These are phyloP conservation scores for Mnemiopsis leidyi DNA, from an alignment of 37 sponge, comb jelly and placozoan species.

Conservation along the genomic window DNA sequence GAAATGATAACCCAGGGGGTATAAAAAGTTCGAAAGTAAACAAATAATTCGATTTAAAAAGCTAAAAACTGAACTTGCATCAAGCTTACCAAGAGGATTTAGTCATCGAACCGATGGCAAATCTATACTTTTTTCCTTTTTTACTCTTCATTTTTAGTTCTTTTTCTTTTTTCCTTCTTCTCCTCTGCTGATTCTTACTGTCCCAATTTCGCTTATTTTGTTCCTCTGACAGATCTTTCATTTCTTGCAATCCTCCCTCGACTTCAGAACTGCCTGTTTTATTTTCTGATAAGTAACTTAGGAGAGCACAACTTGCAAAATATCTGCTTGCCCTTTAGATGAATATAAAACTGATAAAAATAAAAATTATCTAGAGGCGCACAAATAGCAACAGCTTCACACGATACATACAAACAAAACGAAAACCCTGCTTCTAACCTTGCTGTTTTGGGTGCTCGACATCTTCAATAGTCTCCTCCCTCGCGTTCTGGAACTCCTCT, in stretches of 20 bases:
- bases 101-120: slow-evolving; percentile 11
- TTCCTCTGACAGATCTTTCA: slow-evolving; percentile 11
- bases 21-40: too few relatives aligned
- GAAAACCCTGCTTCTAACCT: not conserved
- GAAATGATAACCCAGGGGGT: too few relatives aligned
- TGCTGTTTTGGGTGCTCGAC: not conserved
- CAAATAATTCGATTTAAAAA: not conserved
- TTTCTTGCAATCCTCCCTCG: not conserved
- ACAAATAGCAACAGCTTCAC: too few relatives aligned
- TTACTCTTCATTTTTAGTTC: not conserved
- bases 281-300: too few relatives aligned
- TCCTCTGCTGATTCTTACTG: slow-evolving; percentile 17
- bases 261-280: not conserved
- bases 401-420: too few relatives aligned
- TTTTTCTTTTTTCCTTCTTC: not conserved
- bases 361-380: too few relatives aligned
- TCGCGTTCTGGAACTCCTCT: slow-evolving; percentile 22
- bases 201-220: slow-evolving; percentile 43
- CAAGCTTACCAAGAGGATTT: slow-evolving; percentile 21
- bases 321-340: too few relatives aligned
- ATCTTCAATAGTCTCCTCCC: not conserved
- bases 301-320: too few relatives aligned
- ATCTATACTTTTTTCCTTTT: not conserved
- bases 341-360: too few relatives aligned
- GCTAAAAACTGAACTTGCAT: not conserved